Evolutionary conservation across 2,888 invertebrate genomes (phyloP).

Genomic region (Acronicta alni): DNA sequence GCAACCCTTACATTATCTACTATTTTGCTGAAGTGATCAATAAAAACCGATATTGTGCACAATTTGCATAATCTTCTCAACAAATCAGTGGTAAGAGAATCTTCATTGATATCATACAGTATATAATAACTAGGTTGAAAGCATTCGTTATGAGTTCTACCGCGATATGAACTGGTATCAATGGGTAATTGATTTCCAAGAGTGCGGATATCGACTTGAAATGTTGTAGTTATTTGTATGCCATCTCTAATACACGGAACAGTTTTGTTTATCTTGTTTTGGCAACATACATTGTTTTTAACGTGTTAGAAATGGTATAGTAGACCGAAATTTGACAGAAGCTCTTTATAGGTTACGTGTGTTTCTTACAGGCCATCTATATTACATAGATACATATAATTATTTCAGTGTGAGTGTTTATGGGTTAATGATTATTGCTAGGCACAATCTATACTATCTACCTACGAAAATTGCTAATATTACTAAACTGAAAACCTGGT

Average conservation of each 20-base stretch:
- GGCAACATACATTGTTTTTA: no score
- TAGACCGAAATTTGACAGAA: no score
- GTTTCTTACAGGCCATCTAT: no score
- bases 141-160: conserved; percentile 6
- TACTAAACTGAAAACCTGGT: no score
- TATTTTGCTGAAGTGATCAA: conserved; percentile 27
- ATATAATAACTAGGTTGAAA: conserved; percentile 4
- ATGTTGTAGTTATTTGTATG: conserved; percentile 3
- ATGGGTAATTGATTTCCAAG: conserved; percentile 20
- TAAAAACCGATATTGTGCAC: conserved; percentile 36
- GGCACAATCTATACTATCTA: no score
- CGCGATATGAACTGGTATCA: conserved; percentile 19
- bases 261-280: conserved; percentile 25
- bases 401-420: no score
- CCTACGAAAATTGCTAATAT: no score
- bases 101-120: conserved; percentile 2
- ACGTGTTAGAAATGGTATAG: no score
- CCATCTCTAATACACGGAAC: background rate
- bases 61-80: conserved; percentile 46
- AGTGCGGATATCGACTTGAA: conserved; percentile 10
- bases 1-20: conserved; percentile 10
- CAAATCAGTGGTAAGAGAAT: conserved; percentile 15
- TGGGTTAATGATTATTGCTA: no score
- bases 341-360: no score
- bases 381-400: no score